phyloP scores from a whole-genome alignment of 2,113 vertebrate genomes.

The human region DNA sequence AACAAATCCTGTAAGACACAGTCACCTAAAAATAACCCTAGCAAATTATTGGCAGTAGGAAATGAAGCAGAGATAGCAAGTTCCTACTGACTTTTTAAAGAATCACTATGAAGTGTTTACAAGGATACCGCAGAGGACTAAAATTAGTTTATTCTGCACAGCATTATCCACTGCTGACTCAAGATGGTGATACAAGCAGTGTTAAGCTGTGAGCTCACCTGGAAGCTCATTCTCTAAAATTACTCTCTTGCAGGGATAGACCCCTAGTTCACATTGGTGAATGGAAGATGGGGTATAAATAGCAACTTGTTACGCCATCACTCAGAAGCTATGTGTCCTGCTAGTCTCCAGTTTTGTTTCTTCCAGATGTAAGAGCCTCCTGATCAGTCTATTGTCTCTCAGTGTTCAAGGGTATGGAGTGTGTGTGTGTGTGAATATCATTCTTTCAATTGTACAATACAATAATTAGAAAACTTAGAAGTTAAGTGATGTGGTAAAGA shows the following conservation, averaged over 20 bases:
- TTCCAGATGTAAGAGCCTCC: neutral
- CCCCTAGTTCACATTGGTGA: conserved; percentile 69
- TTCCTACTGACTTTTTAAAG: conserved; percentile 51
- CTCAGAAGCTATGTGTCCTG: neutral
- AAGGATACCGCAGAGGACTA: conserved; percentile 71
- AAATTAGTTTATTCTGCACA: conserved; percentile 72
- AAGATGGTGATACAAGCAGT: conserved; percentile 83
- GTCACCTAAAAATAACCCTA: conserved; percentile 47
- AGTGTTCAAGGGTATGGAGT: neutral
- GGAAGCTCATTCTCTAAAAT: conserved; percentile 83
- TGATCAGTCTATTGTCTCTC: neutral
- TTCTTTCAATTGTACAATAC: neutral
- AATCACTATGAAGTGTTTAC: conserved; percentile 64
- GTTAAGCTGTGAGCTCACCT: conserved; percentile 80
- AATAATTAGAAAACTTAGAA: neutral
- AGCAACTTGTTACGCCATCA: conserved; percentile 52
- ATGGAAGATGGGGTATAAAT: conserved; percentile 75
- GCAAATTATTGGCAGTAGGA: conserved; percentile 33
- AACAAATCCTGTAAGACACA: neutral
- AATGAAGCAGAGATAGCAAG: conserved; percentile 55
- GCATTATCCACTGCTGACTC: conserved; percentile 82
- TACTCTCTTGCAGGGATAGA: conserved; percentile 78
- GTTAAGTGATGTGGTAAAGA: neutral
- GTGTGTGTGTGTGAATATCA: neutral
- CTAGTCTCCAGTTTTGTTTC: neutral